Evolutionary conservation across 53 echinoderm and acorn worm species (phyloP), one percentile per base, ranked within the genome.

Genomic region (Apostichopus leukothele): DNA sequence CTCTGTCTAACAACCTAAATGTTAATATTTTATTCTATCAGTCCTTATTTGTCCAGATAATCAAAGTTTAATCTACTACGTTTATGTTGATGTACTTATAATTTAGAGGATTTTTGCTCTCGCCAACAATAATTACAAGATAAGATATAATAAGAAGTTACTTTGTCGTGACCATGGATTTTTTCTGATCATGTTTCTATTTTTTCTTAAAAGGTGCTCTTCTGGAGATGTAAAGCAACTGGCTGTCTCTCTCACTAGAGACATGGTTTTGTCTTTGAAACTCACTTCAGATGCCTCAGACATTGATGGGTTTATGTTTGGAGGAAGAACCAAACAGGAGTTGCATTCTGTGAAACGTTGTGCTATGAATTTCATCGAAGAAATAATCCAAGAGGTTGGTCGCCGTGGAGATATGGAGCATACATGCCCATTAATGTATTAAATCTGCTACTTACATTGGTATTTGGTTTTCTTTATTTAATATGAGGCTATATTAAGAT

Each of bases 331-430:
- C 11, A 81, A 81, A 59, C 81, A 81, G 22, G 81, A 81, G 4
- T 22, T 18, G n/a, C 59, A 9, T 21, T 81, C 59, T 14, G 7
- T 81, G 53, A 81, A 23, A 51, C 59, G 25, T 23, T 81, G 22
- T 81, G 20, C 23, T 1, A 22, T 81, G 22, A 23, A n/a, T 54
- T 81, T 54, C 22, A 20, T 81, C 3, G 81, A 54, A 53, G 22
- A 19, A 6, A 16, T 81, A 18, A 81, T 81, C 51, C 16, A 19
- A n/a, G 81, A 81, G 81, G 81, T 81, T 57, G 0, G 71, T 71
- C 2, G 5, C 4, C 14, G 5, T 71, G 71, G 6, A 39, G 39
- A 39, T 39, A 39, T 39, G 39, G 39, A 39, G 39, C 39, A 39
- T 39, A 39, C 39, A 39, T 0, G 39, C 39, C 39, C 39, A 39